Evolutionary conservation across 2,113 vertebrate species (phyloP).

Genomic region (Myiozetetes cayanensis): DNA sequence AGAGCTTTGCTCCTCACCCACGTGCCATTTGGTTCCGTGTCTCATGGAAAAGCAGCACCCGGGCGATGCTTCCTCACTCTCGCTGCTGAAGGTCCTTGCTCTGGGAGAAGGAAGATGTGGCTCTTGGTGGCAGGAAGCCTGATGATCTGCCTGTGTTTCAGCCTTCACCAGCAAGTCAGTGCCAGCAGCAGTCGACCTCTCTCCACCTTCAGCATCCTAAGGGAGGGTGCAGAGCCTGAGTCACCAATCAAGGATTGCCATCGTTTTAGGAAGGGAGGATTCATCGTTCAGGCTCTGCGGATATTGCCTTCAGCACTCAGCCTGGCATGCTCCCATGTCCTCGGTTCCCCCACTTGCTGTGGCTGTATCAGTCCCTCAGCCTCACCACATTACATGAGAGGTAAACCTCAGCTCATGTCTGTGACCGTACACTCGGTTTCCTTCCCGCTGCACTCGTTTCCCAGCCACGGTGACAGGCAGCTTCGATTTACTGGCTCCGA

Average conservation of each 20-base stretch:
- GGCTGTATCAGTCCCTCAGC: neutral
- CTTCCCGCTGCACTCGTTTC: neutral
- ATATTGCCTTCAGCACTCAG: neutral
- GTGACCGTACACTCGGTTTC: neutral
- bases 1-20: slow-evolving; percentile 36
- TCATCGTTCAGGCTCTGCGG: neutral
- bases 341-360: neutral
- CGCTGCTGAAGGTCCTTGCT: neutral
- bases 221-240: neutral
- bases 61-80: neutral
- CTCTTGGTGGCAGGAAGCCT: neutral
- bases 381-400: neutral
- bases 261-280: neutral
- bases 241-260: neutral
- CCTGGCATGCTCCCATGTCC: neutral
- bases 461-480: neutral
- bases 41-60: neutral
- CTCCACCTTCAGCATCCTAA: neutral
- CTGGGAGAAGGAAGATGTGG: rapidly evolving
- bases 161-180: neutral
- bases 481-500: neutral
- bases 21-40: neutral
- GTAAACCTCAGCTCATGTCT: slow-evolving; percentile 37
- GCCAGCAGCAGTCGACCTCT: neutral
- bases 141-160: neutral